phyloP scores from a whole-genome alignment of 1,140 invertebrate genomes.

The Hypsibius dujardini region DNA sequence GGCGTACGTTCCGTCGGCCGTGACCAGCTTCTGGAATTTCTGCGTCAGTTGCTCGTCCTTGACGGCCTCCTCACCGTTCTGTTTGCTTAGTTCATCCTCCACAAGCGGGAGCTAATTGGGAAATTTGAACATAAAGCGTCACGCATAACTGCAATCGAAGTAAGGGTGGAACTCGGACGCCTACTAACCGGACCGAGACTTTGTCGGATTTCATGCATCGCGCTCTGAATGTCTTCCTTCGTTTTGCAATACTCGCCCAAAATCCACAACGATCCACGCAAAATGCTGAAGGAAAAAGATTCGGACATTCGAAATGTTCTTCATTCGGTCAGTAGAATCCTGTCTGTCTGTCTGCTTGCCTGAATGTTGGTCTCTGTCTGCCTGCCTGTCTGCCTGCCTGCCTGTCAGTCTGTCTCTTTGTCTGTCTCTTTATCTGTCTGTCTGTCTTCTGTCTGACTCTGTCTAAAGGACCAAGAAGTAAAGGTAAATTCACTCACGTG shows the following conservation, averaged over 20 bases:
- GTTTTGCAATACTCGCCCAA: constrained; percentile 79
- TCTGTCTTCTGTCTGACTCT: too few relatives aligned
- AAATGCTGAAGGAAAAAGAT: constrained; percentile 41
- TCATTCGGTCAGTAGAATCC: too few relatives aligned
- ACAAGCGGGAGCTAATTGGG: constrained; percentile 54
- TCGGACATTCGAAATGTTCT: constrained; percentile 21
- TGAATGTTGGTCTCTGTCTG: too few relatives aligned
- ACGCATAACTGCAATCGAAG: constrained; percentile 16
- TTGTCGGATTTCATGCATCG: constrained; percentile 54
- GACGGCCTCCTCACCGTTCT: constrained; percentile 43
- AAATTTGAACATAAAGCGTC: constrained; percentile 18
- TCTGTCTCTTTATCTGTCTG: too few relatives aligned
- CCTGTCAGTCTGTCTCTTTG: too few relatives aligned
- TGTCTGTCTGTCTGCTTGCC: too few relatives aligned
- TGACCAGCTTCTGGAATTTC: constrained; percentile 51
- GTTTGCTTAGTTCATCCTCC: constrained; percentile 57
- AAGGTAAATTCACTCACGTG: constrained; percentile 37
- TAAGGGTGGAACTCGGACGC: too few relatives aligned
- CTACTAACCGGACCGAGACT: constrained; percentile 54
- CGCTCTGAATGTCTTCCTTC: constrained; percentile 54
- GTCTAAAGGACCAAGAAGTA: neutral
- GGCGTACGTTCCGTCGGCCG: constrained; percentile 94
- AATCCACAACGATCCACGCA: constrained; percentile 89
- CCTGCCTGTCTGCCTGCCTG: too few relatives aligned
- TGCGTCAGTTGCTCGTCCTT: constrained; percentile 33